Evolutionary conservation across 2,113 vertebrate genomes (phyloP), one percentile per base, ranked within the genome.

Genomic region (Clarias batrachus): DNA sequence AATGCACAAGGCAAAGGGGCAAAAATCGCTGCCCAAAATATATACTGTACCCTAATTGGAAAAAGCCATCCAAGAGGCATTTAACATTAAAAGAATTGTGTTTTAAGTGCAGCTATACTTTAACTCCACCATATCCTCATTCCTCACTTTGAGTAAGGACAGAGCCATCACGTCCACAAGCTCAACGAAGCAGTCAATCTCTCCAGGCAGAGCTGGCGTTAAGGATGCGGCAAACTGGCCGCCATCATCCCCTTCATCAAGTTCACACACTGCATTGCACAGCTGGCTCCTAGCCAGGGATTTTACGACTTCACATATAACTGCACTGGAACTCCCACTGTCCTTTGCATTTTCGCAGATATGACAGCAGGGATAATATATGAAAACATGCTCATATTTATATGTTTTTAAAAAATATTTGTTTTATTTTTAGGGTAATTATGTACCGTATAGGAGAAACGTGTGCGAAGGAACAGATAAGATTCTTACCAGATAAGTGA

Each of bases 221-320:
- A 90, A 88, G 85, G 85, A 86, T 82, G 84, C 68, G 63, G 57
- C 14, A 70, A 83, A 89, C 83, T 37, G 78, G 60, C 84, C 76
- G 14, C 84, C 71, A 86, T 88, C 85, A 81, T 81, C n/a, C 77
- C 77, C 23, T 57, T 77, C 70, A 37, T 33, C 68, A 30, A n/a
- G 37, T n/a, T 81, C 56, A 30, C 77, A 82, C 85, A 62, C 77
- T 27, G 56, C 62, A 86, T 90, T 88, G 88, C 63, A 81, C 84
- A 86, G 66, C 76, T 81, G 87, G 89, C 59, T 66, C 78, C 27
- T 10, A 23, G 81, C 76, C 87, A 88, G 60, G 23, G 25, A 57
- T 25, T 86, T 88, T 86, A 87, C 81, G 65, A 59, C 54, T 86
- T 81, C 37, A 62, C 12, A 21, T 78, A 52, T n/a, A 71, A 62